Conservation (phyloP, 2,888 invertebrate species). For the Nomada fucata region DNA sequence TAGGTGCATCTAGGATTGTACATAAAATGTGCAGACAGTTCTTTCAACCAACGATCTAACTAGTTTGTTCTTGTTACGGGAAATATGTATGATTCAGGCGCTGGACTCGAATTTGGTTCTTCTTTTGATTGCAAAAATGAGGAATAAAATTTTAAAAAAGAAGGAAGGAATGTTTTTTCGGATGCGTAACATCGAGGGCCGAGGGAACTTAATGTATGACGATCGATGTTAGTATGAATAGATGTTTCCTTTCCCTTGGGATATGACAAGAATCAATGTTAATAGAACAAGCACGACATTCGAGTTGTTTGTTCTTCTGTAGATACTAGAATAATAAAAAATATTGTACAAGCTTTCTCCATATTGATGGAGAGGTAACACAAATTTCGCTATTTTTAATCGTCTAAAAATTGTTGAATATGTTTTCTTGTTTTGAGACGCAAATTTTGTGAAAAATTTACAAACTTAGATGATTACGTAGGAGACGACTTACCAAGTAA, state of each 20-base stretch:
- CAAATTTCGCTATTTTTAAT: not conserved
- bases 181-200: not conserved
- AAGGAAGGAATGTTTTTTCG: not conserved
- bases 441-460: not conserved
- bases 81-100: constrained; percentile 33
- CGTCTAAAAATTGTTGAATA: not conserved
- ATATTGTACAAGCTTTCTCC: not conserved
- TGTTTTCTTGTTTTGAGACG: not conserved
- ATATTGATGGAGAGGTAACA: not conserved
- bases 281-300: not conserved
- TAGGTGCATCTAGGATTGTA: constrained; percentile 59
- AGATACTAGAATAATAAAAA: constrained; percentile 27
- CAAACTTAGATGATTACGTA: not conserved
- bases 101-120: constrained; percentile 8
- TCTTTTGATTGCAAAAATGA: not conserved
- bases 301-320: constrained; percentile 24
- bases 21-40: constrained; percentile 33
- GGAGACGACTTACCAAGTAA: constrained; percentile 11
- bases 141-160: not conserved
- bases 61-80: constrained; percentile 3
- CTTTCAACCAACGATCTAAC: constrained; percentile 4
- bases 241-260: not conserved
- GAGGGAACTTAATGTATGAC: not conserved
- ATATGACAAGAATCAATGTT: not conserved
- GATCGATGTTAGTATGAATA: not conserved